These are phyloP conservation scores for Phaethon lepturus DNA, from an alignment of 2,113 vertebrate genomes.

Conservation along the genomic window DNA sequence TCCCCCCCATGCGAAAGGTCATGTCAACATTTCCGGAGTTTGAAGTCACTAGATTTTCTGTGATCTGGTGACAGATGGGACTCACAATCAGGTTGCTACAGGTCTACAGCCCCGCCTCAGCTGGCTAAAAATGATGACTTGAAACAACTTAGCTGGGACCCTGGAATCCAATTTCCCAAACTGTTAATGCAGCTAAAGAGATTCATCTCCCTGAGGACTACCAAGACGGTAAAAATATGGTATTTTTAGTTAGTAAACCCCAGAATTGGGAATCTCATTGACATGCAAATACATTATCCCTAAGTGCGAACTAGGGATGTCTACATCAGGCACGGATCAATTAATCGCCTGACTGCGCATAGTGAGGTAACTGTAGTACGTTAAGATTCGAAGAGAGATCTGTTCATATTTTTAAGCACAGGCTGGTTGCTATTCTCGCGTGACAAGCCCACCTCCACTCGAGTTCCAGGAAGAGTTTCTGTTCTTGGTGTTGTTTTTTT, in stretches of 20 bases:
- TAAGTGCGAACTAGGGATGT: background rate
- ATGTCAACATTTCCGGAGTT: background rate
- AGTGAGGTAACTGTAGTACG: background rate
- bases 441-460: background rate
- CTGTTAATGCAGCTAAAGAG: background rate
- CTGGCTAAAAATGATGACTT: background rate
- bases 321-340: background rate
- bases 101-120: background rate
- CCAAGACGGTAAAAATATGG: background rate
- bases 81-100: background rate
- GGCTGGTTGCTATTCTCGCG: background rate
- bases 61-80: background rate
- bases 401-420: background rate
- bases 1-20: accelerated
- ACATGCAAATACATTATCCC: background rate
- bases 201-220: background rate
- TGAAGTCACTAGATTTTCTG: background rate
- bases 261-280: background rate
- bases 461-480: background rate
- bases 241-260: background rate
- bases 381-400: background rate
- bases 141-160: background rate
- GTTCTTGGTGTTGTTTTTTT: background rate
- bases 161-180: background rate
- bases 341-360: background rate